Base-by-base conservation (phyloP, 2,113 vertebrate species). In the Hemicordylus capensis region DNA sequence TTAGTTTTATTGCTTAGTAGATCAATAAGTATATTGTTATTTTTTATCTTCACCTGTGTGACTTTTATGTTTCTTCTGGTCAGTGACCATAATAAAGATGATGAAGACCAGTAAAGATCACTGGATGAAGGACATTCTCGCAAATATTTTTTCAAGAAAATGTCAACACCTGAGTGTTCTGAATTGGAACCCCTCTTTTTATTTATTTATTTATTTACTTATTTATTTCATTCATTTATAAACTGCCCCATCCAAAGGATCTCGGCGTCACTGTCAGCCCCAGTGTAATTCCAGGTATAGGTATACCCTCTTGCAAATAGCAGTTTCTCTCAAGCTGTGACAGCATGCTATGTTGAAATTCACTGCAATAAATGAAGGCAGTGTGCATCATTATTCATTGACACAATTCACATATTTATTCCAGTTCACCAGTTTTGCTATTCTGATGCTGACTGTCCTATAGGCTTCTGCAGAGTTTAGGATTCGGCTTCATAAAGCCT, bases 271-370 rank as follows among this genome's bases (percentile, higher is more conserved):
- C 20, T 82, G n/a, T 28, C 66, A 89, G 84, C 31, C 76, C 51
- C 77, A 83, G 74, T 77, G 44, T 73, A 81, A 0, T 1, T 4
- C 3, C n/a, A 37, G 10, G 31, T 83, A 83, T 69, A 82, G 79
- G 89, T 66, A 85, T 44, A 44, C 48, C 51, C 46, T 88, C 76
- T 88, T 78, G 89, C 91, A 59, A 39, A 85, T 74, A 24, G 28
- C 0, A n/a, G 85, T 89, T 89, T 91, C 83, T 92, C 81, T 78
- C 44, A 74, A 0, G 66, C n/a, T 84, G 48, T 58, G 48, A 85
- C 59, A 34, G 31, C 3, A 84, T 74, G 54, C 83, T 66, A 87
- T 26, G 34, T 91, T 89, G 86, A 44, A 67, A 86, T 59, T 85
- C 76, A 59, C 34, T 82, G 15, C 34, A 81, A 86, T 15, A 51